Conservation (phyloP, 1,140 invertebrate genomes). For the Aleiodes sp. region DNA sequence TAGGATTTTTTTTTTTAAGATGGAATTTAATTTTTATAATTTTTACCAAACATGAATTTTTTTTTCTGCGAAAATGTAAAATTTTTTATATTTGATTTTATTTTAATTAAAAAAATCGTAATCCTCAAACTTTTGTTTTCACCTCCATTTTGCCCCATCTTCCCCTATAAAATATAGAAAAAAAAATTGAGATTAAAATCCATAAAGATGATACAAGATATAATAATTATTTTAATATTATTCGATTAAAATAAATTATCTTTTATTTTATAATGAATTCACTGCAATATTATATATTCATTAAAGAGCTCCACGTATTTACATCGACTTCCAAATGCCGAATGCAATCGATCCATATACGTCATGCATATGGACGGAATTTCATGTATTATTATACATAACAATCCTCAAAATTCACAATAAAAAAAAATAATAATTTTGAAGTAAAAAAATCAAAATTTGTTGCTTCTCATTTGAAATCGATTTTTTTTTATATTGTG, state of each 20-base stretch:
- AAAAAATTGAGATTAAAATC: neutral
- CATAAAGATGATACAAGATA: neutral
- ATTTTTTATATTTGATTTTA: no score
- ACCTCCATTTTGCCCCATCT: no score
- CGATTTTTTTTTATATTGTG: no score
- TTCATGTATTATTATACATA: conserved; percentile 14
- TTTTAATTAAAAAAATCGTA: no score
- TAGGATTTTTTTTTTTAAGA: no score
- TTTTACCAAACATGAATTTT: no score
- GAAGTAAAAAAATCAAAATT: neutral
- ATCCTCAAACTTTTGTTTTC: no score
- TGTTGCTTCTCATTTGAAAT: no score
- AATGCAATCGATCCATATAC: conserved; percentile 16
- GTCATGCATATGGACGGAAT: conserved; percentile 19
- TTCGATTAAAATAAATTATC: conserved; percentile 38
- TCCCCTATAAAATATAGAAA: no score
- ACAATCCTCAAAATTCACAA: neutral
- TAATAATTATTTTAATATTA: conserved; percentile 7
- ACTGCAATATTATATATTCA: conserved; percentile 1
- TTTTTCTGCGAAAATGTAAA: no score
- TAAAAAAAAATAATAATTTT: neutral
- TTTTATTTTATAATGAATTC: conserved; percentile 26
- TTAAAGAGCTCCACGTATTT: neutral
- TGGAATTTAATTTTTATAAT: no score
- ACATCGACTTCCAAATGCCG: neutral